These are phyloP conservation scores for Cirrhinus molitorella DNA, from an alignment of 2,797 vertebrate species.

Conservation along the genomic window DNA sequence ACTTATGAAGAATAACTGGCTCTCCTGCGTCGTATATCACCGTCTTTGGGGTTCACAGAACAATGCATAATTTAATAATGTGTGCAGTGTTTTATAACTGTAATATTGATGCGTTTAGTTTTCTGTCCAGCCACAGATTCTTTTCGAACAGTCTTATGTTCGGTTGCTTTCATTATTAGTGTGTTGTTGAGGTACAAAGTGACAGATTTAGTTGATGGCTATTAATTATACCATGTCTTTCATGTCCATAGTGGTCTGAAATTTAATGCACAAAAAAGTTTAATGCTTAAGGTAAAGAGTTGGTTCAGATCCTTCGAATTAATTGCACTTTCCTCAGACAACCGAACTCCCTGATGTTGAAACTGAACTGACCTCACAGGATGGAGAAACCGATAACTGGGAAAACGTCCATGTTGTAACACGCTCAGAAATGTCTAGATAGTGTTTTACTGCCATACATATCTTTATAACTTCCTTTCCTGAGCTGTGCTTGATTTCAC, in stretches of 20 bases:
- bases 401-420: neutral
- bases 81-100: neutral
- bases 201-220: neutral
- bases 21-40: neutral
- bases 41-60: neutral
- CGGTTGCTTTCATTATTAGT: neutral
- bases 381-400: neutral
- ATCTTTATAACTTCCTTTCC: conserved; percentile 13
- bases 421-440: neutral
- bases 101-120: neutral
- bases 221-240: neutral
- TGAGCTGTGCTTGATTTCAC: neutral
- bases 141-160: neutral
- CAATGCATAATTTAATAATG: conserved; percentile 2
- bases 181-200: neutral
- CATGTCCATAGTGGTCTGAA: neutral
- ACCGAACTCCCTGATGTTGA: neutral
- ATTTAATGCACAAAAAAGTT: neutral
- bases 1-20: neutral
- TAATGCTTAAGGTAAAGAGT: too few relatives aligned
- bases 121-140: neutral
- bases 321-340: neutral
- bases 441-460: neutral
- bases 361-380: neutral
- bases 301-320: too few relatives aligned